These are phyloP conservation scores for Andricus quercusramuli DNA, from an alignment of 2,888 invertebrate species.

Conservation along the genomic window DNA sequence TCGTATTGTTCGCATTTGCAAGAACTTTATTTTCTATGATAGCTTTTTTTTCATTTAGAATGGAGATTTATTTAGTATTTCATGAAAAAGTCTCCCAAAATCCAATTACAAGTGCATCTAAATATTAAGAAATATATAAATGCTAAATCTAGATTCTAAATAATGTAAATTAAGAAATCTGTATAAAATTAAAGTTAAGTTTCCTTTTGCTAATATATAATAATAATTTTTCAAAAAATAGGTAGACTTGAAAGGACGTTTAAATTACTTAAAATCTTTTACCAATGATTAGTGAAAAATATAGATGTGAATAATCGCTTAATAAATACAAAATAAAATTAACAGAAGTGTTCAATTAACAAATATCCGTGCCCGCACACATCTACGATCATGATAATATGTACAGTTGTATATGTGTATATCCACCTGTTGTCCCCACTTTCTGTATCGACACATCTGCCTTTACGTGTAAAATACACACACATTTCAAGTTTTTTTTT, in stretches of 20 bases:
- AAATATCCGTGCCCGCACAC: background rate
- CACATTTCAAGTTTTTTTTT: conserved; percentile 15
- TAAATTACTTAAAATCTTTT: too few relatives aligned
- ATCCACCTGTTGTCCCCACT: conserved; percentile 72
- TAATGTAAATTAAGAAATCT: too few relatives aligned
- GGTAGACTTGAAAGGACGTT: too few relatives aligned
- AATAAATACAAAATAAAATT: background rate
- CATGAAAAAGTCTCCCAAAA: background rate
- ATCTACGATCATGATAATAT: background rate
- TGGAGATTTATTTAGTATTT: background rate
- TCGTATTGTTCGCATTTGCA: background rate
- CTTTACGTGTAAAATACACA: conserved; percentile 29
- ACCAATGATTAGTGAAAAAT: too few relatives aligned
- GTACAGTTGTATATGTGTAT: conserved; percentile 58
- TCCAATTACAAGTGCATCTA: background rate
- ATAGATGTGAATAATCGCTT: background rate
- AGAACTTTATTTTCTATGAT: background rate
- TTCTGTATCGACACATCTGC: conserved; percentile 24
- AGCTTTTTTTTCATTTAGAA: background rate
- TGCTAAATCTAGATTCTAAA: too few relatives aligned
- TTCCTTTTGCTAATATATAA: too few relatives aligned
- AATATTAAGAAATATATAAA: too few relatives aligned
- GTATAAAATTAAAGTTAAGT: too few relatives aligned
- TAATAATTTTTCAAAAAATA: too few relatives aligned
- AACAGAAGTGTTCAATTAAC: background rate